These are phyloP conservation scores for Antennarius striatus DNA, from an alignment of 2,113 vertebrate genomes.

Conservation along the genomic window DNA sequence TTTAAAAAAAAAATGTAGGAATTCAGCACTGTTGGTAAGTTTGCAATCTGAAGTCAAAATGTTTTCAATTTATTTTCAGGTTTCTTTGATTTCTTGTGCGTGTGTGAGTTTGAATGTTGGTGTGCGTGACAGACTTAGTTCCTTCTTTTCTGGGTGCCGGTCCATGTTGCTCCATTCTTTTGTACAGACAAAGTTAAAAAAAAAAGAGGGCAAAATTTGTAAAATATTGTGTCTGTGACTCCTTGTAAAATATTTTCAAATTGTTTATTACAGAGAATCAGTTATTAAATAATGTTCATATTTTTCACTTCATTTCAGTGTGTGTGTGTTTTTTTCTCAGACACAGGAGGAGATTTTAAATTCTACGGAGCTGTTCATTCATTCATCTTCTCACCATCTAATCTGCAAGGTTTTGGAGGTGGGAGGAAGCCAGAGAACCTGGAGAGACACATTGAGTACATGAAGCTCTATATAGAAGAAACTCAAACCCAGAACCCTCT, in stretches of 20 bases:
- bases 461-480: too few relatives aligned
- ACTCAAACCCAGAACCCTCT: too few relatives aligned
- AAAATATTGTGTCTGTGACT: constrained; percentile 99
- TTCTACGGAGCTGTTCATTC: background rate
- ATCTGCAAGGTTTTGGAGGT: too few relatives aligned
- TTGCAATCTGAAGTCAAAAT: constrained; percentile 79
- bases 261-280: constrained; percentile 99
- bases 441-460: too few relatives aligned
- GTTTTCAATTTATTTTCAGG: constrained; percentile 46
- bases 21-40: constrained; percentile 80
- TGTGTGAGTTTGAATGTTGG: constrained; percentile 59
- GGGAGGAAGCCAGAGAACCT: too few relatives aligned
- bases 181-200: constrained; percentile 88
- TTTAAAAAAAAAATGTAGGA: constrained; percentile 67
- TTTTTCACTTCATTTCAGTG: constrained; percentile 96
- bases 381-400: too few relatives aligned
- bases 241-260: constrained; percentile 99
- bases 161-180: constrained; percentile 87
- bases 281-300: constrained; percentile 99
- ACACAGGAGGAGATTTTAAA: background rate
- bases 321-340: constrained; percentile 54
- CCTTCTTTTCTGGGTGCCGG: constrained; percentile 77
- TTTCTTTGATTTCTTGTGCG: constrained; percentile 58
- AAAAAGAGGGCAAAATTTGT: constrained; percentile 91
- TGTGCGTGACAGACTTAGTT: constrained; percentile 75